phyloP scores from a whole-genome alignment of 1,140 invertebrate genomes.

The Pseudobourletiella spinata region DNA sequence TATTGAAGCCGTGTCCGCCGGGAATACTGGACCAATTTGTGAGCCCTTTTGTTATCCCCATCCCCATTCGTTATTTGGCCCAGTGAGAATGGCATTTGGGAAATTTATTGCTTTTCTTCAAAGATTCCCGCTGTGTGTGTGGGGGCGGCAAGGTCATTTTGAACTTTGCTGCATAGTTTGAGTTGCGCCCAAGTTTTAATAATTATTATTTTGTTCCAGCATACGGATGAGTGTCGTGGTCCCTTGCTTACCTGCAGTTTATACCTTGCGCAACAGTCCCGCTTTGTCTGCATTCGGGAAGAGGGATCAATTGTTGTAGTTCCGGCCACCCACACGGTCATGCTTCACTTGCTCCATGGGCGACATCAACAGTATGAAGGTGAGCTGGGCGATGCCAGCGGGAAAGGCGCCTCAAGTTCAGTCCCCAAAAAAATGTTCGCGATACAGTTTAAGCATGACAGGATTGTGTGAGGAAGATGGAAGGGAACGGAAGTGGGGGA shows the following conservation, averaged over 20 bases:
- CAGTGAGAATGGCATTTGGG: not conserved
- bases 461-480: too few relatives aligned
- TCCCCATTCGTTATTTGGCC: too few relatives aligned
- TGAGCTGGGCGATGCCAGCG: too few relatives aligned
- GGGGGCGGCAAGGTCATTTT: too few relatives aligned
- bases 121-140: too few relatives aligned
- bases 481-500: too few relatives aligned
- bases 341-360: constrained; percentile 84
- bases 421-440: too few relatives aligned
- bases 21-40: constrained; percentile 68
- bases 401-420: too few relatives aligned
- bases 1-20: constrained; percentile 41
- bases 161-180: too few relatives aligned
- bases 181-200: too few relatives aligned
- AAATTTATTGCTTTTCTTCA: not conserved
- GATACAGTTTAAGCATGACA: too few relatives aligned
- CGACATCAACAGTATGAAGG: constrained; percentile 79
- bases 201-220: constrained; percentile 27
- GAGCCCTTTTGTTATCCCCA: too few relatives aligned
- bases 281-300: constrained; percentile 85
- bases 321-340: constrained; percentile 88
- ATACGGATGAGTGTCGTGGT: constrained; percentile 42
- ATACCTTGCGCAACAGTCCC: constrained; percentile 84
- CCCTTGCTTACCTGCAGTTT: constrained; percentile 82
- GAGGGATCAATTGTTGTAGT: constrained; percentile 97